Evolutionary conservation across 2,113 vertebrate species (phyloP).

Genomic region (Platichthys flesus): DNA sequence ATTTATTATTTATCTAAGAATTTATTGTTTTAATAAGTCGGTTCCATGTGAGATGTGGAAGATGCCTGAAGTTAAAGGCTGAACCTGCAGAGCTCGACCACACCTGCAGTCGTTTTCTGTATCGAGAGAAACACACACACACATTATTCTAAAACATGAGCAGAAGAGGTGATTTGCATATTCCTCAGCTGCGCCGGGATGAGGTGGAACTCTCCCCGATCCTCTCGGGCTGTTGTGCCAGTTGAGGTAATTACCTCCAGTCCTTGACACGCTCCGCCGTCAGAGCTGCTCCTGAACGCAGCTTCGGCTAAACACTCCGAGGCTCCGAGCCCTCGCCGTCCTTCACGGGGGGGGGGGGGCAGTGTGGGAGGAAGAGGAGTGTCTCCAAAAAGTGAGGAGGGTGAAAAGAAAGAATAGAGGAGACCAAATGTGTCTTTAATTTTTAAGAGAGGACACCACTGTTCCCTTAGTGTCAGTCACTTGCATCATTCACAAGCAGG

Average conservation of each 20-base stretch:
- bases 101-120: too few species aligned
- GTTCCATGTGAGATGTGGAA: too few species aligned
- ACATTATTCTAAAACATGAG: neutral
- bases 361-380: neutral
- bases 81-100: too few species aligned
- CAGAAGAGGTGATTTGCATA: slow-evolving; percentile 27
- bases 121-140: neutral
- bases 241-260: slow-evolving; percentile 41
- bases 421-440: neutral
- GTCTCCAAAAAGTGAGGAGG: neutral
- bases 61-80: too few species aligned
- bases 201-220: slow-evolving; percentile 2
- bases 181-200: slow-evolving; percentile 7
- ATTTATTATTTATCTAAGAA: too few species aligned
- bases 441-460: too few species aligned
- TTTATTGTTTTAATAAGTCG: too few species aligned
- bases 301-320: slow-evolving; percentile 7
- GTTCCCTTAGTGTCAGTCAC: too few species aligned
- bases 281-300: slow-evolving; percentile 28
- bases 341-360: neutral
- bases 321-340: neutral
- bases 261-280: slow-evolving; percentile 24
- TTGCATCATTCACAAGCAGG: too few species aligned
- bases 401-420: neutral
- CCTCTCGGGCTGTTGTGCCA: neutral